Evolutionary conservation across 2,113 vertebrate genomes (phyloP).

Genomic region (Pagrus major): DNA sequence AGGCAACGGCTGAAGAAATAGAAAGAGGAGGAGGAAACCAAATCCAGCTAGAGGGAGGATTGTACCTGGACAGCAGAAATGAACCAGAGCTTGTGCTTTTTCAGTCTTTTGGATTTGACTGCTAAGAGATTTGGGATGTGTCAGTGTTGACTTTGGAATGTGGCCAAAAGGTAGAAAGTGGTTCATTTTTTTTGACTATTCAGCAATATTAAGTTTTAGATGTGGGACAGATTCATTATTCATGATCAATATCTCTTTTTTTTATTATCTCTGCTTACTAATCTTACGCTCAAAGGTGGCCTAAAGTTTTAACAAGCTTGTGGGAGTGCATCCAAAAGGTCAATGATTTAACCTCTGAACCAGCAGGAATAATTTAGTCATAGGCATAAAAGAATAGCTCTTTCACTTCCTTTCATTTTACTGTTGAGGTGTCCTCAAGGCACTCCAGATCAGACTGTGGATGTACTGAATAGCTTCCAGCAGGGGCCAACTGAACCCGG

Average conservation of each 20-base stretch:
- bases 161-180: conserved; percentile 3
- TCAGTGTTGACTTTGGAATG: conserved; percentile 18
- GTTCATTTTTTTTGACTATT: conserved; percentile 2
- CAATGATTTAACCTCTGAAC: background rate
- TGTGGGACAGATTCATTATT: conserved; percentile 38
- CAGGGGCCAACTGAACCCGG: too few relatives aligned
- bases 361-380: conserved; percentile 12
- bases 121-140: conserved; percentile 3
- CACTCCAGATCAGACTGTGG: background rate
- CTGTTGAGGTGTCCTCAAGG: background rate
- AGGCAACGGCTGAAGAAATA: conserved; percentile 8
- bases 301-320: background rate
- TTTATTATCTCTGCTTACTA: conserved; percentile 14
- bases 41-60: conserved; percentile 32
- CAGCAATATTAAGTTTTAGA: conserved; percentile 37
- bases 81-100: background rate
- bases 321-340: background rate
- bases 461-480: background rate
- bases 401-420: background rate
- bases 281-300: background rate
- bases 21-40: conserved; percentile 34
- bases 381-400: conserved; percentile 1
- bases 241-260: conserved; percentile 26
- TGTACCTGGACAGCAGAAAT: conserved; percentile 31
- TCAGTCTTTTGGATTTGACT: background rate